Base-by-base conservation (phyloP, 2,888 invertebrate species). In the Ophioninae sp. region DNA sequence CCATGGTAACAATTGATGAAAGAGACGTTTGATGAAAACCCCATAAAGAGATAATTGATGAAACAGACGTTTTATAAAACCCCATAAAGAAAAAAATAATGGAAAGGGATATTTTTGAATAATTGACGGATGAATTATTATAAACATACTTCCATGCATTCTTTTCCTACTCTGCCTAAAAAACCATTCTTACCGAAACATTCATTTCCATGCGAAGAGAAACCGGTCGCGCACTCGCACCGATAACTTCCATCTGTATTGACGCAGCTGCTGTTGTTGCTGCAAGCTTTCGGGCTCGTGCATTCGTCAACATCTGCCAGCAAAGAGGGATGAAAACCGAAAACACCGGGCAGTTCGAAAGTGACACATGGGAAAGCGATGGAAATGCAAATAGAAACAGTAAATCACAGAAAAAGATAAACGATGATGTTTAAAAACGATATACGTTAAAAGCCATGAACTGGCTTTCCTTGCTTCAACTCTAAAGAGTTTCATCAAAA, bases 251-350 rank as follows among this genome's bases (percentile, higher is more conserved):
- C 93, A 5, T 86, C 86, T 6, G 88, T 88, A 85, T 93, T 93
- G 79, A 90, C 85, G 85, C 93, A 93, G 64, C 87, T 88, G 72
- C 86, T 88, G 65, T 89, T 89, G 13, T 62, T 41, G 41, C 87
- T 87, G 83, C 93, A 92, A 57, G 87, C 87, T 37, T 85, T 88
- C 7, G 81, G 86, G 20, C 85, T 84, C 57, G 74, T 81, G 73
- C 93, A 93, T 83, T 93, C 93, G 85, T 93, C 89, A 81, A 93
- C 88, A 85, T 93, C 93, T 89, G 85, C 80, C 84, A 20, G 59
- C 3, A 10, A 21, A 20, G 59, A 44, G 44, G 44, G 44, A 3
- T 44, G 44, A 10, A 10, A 10, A 13, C 10, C 44, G 44, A 13
- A 13, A 10, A 44, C 10, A 44, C 44, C 44, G 13, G 44, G 1